Conservation (phyloP, 2,888 invertebrate species). For the Capitulum mitella region DNA sequence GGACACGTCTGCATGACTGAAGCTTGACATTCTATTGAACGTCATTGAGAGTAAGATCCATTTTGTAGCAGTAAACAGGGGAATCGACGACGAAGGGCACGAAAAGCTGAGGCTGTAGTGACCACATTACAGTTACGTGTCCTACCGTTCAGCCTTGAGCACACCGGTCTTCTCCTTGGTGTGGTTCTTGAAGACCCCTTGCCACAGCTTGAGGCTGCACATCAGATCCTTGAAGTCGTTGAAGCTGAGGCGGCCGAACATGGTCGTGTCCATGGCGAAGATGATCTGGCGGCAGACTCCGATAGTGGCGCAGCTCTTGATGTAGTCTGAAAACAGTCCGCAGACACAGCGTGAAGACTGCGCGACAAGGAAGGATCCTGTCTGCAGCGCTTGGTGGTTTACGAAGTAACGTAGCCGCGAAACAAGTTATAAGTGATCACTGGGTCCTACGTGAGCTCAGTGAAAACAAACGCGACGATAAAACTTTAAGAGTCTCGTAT, state of each 20-base stretch:
- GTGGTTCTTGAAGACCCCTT: constrained; percentile 79
- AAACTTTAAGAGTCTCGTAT: too few species aligned
- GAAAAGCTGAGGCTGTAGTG: too few species aligned
- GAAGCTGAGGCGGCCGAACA: constrained; percentile 71
- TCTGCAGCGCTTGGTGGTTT: neutral
- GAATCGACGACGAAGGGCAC: too few species aligned
- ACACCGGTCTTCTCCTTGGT: constrained; percentile 86
- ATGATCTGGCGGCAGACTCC: constrained; percentile 88
- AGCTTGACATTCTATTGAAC: neutral
- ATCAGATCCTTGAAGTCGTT: constrained; percentile 83
- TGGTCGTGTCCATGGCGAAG: constrained; percentile 73
- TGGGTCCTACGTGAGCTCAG: too few species aligned
- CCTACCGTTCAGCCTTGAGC: constrained; percentile 65
- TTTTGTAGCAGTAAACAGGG: too few species aligned
- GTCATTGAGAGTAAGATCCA: too few species aligned
- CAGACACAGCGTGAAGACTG: neutral
- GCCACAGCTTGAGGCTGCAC: constrained; percentile 86
- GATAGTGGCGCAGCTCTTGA: constrained; percentile 85
- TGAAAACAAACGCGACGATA: too few species aligned
- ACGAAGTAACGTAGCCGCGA: too few species aligned
- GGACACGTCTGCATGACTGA: neutral
- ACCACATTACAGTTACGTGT: too few species aligned
- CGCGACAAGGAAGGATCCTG: neutral
- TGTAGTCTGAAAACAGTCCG: constrained; percentile 72
- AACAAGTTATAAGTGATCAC: too few species aligned